Evolutionary conservation across 2,797 vertebrate species (phyloP), one percentile per base, ranked within the genome.

Genomic region (Smutsia gigantea): DNA sequence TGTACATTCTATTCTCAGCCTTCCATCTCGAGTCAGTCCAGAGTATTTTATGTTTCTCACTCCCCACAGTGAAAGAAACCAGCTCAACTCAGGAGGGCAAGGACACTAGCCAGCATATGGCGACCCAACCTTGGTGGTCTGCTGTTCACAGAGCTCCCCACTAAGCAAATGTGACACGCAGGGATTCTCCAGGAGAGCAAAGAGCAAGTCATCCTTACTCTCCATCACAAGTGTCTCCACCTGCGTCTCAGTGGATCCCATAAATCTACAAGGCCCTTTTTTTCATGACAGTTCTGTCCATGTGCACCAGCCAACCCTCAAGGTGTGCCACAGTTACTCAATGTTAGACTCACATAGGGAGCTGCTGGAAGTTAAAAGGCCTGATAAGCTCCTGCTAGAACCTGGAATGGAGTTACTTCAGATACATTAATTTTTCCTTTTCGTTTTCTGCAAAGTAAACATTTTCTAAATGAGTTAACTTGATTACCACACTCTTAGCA

Each of bases 401-500:
- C 86, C 93, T 96, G 85, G 96, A 98, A 98, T 92, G 94, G 93
- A 96, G 92, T 98, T 98, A 96, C 93, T 97, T 75, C 96, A 82
- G 97, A 94, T 94, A 97, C 93, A 88, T 98, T 97, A 98, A 97
- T 96, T 98, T 98, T 97, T 97, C 92, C 87, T 94, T 98, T 97
- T 97, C 97, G 53, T 98, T 97, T 98, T 98, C 98, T 96, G 74
- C 97, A 97, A 98, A 98, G 97, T 97, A 98, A 98, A 98, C 95
- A 10, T 98, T 98, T 98, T 98, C 98, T 98, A 98, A 98, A 97
- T 42, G 98, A 98, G 97, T 86, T 97, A 97, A 97, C 98, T 98
- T 98, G 98, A 99, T 98, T 98, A 96, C 98, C 97, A 95, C 81
- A 39, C 98, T 98, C 98, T 98, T 97, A 98, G 97, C 98, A 98